A percentile compares a stretch with the other conserved stretches of the same genome.
These are phyloP conservation scores for Coelopa pilipes DNA, from an alignment of 2,888 invertebrate species.

Conservation along the genomic window DNA sequence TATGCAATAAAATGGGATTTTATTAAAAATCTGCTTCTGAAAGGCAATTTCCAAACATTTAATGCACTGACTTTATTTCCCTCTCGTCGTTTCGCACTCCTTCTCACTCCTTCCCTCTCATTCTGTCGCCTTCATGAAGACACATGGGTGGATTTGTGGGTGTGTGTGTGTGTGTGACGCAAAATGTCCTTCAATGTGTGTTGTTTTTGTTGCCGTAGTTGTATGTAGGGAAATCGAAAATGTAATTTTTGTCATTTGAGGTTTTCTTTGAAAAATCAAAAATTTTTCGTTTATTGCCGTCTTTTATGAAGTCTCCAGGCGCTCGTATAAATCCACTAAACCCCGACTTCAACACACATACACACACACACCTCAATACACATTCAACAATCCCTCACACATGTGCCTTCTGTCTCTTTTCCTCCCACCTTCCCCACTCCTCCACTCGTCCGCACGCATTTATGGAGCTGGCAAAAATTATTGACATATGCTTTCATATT, in stretches of 20 bases:
- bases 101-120: background rate
- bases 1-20: constrained; percentile 5
- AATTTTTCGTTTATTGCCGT: constrained; percentile 12
- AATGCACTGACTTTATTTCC: background rate
- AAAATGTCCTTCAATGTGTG: no score
- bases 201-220: no score
- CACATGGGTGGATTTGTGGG: no score
- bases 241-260: constrained; percentile 14
- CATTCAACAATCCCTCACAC: background rate
- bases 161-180: no score
- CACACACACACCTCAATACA: background rate
- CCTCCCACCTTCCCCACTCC: background rate
- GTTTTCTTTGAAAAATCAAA: constrained; percentile 14
- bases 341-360: background rate
- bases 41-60: constrained; percentile 4
- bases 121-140: no score
- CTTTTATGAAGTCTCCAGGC: constrained; percentile 14
- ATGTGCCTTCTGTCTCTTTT: no score
- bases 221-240: background rate
- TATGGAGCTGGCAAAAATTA: constrained; percentile 41
- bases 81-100: no score
- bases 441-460: constrained; percentile 21
- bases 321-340: background rate
- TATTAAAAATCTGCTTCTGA: constrained; percentile 2
- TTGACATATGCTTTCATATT: constrained; percentile 28